Evolutionary conservation across 35 echinoderm and acorn worm species (phyloP), one percentile per base, ranked within the genome.

Genomic region (Heliocidaris erythrogramma): DNA sequence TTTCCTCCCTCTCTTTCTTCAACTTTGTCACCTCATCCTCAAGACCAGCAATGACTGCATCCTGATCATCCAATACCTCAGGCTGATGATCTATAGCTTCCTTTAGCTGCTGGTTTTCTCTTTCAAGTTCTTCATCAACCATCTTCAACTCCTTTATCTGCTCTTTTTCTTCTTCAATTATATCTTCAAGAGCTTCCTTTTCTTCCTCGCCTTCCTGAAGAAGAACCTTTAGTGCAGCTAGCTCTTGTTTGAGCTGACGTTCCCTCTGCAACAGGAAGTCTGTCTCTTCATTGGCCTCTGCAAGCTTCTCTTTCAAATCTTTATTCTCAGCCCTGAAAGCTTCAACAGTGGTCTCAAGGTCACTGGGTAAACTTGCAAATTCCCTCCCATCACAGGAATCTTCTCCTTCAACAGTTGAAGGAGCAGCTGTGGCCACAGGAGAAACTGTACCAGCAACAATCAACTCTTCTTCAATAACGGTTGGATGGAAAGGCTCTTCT

Each of bases 1-100:
- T 94, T 93, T 99, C 98, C 56, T 94, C 95, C 78, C 97, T 56
- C 8, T 99, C 96, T 47, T 95, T 94, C 90, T 97, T 97, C 93
- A 97, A 94, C 4, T 86, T 85, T 30, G 61, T 85, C 24, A 96
- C 78, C 18, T 99, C 85, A 47, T 95, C 92, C 71, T 94, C 30
- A 42, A 98, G 94, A 49, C 18, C 30, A 30, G 31, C 10, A 85
- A 90, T 30, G 7, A 32, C 13, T 48, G 32, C 48, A 9, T 31
- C 12, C 48, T 92, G 91, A 50, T 61, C 56, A 86, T 94, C 93
- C 65, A 84, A 11, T 48, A 52, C 21, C 86, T 85, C n/a, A 11
- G 48, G 91, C 49, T 92, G 91, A 32, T 59, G 91, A 52, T 49
- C 29, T 48, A 52, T 50, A 52, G 30, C 50, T 13, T 92, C 49